A percentile compares a stretch with the other conserved stretches of the same genome.
Conservation (phyloP, 2,797 vertebrate genomes). For the Atherinosoma microstoma region DNA sequence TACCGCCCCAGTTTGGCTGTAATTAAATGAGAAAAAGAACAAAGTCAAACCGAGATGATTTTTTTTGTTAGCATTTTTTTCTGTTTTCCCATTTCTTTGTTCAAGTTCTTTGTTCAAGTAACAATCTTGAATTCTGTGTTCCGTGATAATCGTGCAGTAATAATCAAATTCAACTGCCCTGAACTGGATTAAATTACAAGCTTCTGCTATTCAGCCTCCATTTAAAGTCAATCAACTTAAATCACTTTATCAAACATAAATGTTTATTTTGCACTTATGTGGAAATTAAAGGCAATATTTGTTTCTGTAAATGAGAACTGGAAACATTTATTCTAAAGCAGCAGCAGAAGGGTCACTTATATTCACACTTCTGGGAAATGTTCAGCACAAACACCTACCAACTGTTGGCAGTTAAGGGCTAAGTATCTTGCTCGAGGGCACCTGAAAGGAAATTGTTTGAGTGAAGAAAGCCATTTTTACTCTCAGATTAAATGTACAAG, state of each 20-base stretch:
- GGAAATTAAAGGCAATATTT: not conserved
- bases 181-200: not conserved
- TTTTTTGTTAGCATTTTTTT: no score
- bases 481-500: slow-evolving; percentile 1
- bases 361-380: slow-evolving; percentile 7
- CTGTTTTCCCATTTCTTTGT: not conserved
- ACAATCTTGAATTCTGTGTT: no score
- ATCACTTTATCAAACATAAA: not conserved
- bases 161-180: not conserved
- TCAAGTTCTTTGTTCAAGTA: no score
- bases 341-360: accelerated
- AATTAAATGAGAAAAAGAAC: no score
- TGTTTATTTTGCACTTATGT: not conserved
- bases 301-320: not conserved
- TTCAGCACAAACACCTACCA: not conserved
- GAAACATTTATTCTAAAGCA: not conserved
- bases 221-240: not conserved
- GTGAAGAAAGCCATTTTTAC: not conserved
- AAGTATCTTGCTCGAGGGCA: slow-evolving; percentile 17
- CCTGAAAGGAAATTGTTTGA: not conserved
- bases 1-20: no score
- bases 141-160: not conserved
- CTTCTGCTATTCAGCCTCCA: not conserved
- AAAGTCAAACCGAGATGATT: no score
- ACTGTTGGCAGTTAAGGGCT: not conserved